A percentile compares a stretch with the other conserved stretches of the same genome.
Evolutionary conservation across 2,797 vertebrate species (phyloP).

Genomic region (Falco naumanni): DNA sequence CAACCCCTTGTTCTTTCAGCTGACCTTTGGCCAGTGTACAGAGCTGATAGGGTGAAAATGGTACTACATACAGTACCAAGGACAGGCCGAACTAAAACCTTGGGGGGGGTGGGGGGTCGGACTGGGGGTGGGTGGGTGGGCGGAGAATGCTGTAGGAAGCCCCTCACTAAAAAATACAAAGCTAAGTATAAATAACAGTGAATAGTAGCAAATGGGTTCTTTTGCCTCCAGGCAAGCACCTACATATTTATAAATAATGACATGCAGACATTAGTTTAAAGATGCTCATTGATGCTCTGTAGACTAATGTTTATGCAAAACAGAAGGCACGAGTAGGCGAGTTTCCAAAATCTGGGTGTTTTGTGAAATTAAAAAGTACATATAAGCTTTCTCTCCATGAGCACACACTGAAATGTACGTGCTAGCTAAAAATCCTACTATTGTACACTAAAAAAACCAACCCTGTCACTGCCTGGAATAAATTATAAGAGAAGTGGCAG

Average conservation of each 20-base stretch:
- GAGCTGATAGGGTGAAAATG: not conserved
- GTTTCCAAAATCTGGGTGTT: not conserved
- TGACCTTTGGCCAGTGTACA: not conserved
- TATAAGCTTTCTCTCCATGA: not conserved
- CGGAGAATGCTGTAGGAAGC: not conserved
- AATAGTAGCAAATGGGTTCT: not conserved
- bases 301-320: constrained; percentile 3
- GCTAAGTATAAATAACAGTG: not conserved
- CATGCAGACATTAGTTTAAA: not conserved
- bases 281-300: constrained; percentile 1
- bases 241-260: not conserved
- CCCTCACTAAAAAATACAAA: not conserved
- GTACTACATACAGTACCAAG: not conserved
- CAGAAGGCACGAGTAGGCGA: not conserved
- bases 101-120: not conserved
- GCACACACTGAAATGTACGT: not conserved
- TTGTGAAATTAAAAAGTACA: not conserved
- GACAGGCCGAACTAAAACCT: not conserved
- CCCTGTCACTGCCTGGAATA: not conserved
- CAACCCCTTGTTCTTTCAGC: not conserved
- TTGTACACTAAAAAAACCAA: not conserved
- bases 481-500: not conserved
- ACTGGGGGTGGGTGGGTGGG: too few species aligned
- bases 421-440: not conserved
- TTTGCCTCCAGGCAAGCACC: not conserved